Evolutionary conservation across 2,797 vertebrate genomes (phyloP), one percentile per base, ranked within the genome.

Genomic region (Poecilia gillii): DNA sequence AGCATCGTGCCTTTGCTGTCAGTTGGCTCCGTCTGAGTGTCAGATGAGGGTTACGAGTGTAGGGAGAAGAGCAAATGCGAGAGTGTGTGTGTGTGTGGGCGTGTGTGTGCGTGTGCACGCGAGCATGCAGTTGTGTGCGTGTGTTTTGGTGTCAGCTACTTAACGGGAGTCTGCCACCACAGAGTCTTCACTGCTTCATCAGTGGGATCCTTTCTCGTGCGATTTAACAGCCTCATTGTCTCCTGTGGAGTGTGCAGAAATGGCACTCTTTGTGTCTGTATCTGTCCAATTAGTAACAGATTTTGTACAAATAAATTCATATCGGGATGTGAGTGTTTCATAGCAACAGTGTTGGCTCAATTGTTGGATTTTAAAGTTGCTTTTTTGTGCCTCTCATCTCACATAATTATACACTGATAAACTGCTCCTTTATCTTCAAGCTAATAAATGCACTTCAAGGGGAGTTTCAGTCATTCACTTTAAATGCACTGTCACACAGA

Each of bases 1-100:
- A 83, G 85, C 20, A 91, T 90, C 46, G 71, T 90, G 90, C 94
- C 92, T 89, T 76, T 70, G 90, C 92, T 94, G 93, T 94, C 94
- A 92, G 87, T 88, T 31, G 72, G 75, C 72, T 41, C 85, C 31
- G 47, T 91, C 89, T 92, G 92, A 92, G 87, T 93, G 90, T 93
- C 93, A 92, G 86, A 90, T 84, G 84, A 91, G 79, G 86, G 90
- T 91, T 91, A 86, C 88, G 90, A 90, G 88, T 92, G 90, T 92
- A 90, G 87, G 87, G 75, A 88, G 88, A 93, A 73, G 85, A 90
- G 84, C 59, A 81, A 80, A 77, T 77, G 84, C 85, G 20, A 87
- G 76, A 75, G 81, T 77, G 46, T 82, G 82, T 72, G 64, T 68
- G 72, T 75, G 47, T 73, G 76, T 84, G 39, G 7, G 79, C 84